Base-by-base conservation (phyloP, 2,113 vertebrate genomes). In the Seriola dumerili region DNA sequence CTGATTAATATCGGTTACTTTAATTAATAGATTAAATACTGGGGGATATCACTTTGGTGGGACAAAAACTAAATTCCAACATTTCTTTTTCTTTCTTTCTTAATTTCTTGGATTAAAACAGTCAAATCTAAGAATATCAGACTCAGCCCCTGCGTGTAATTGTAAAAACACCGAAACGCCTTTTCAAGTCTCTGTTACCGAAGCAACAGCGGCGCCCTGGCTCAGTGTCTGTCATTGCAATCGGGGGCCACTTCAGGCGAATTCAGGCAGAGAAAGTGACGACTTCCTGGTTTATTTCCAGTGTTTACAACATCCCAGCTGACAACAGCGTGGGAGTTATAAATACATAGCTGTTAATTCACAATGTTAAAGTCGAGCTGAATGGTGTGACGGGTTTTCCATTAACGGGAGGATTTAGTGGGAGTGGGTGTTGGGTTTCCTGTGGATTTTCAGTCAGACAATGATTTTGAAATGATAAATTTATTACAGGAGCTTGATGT, bases 321-420 rank as follows among this genome's bases (percentile, higher is more conserved):
- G 29, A 69, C 23, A 74, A 38, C 72, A 52, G 9, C 4, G 76
- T 87, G 69, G 32, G 38, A 65, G 71, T 62, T 66, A 64, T 61
- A 19, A 48, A 77, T 38, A 85, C 54, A 14, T 16, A 78, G 42
- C 57, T 61, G 86, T 75, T 73, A 73, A 57, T 76, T 84, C 64
- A 74, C 21, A 48, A 44, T 63, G 57, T 4, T 38, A 14, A 72
- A 62, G 75, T 54, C 5, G 25, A 78, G 72, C 67, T 65, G 48
- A 44, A 52, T 7, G 2, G 62, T 80, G 77, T 76, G 44, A 29
- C 17, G 68, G 48, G 12, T 63, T 77, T 66, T 74, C 68, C 50
- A 57, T 76, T 74, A 61, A 78, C 6, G 40, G 25, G 40, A 50
- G n/a, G 74, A 48, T 40, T 76, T 21, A 62, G n/a, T 70, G 21